These are phyloP conservation scores for Lycaena phlaeas DNA, from an alignment of 2,888 invertebrate genomes.

Conservation along the genomic window DNA sequence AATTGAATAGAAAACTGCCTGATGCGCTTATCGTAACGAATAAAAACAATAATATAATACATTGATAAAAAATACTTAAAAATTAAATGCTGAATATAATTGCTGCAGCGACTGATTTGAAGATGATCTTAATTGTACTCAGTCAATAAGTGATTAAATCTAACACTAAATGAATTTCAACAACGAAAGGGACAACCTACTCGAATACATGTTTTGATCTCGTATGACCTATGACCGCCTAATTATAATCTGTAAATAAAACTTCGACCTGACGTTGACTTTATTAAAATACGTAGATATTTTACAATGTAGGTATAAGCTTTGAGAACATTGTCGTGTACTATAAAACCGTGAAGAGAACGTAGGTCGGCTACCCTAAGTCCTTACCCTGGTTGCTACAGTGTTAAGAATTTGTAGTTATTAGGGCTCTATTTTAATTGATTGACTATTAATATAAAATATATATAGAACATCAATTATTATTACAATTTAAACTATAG, in stretches of 20 bases:
- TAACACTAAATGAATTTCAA: constrained; percentile 43
- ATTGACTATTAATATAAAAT: constrained; percentile 1
- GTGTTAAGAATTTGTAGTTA: constrained; percentile 3
- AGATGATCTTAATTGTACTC: constrained; percentile 58
- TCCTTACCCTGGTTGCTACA: constrained; percentile 5
- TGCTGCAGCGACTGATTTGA: constrained; percentile 39
- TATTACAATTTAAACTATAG: not conserved
- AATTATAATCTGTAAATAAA: not conserved
- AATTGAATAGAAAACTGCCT: constrained; percentile 11
- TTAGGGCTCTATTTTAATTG: constrained; percentile 4
- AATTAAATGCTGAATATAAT: constrained; percentile 63
- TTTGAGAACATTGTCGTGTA: constrained; percentile 6
- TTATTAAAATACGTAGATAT: constrained; percentile 2
- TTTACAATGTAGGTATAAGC: constrained; percentile 3
- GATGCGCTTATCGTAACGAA: constrained; percentile 10
- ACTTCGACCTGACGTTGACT: not conserved
- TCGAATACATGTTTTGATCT: not conserved
- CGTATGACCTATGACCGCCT: not conserved
- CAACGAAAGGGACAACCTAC: constrained; percentile 17
- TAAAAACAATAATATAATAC: constrained; percentile 12
- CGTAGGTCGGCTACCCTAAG: constrained; percentile 8
- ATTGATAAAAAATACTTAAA: constrained; percentile 25
- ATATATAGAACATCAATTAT: constrained; percentile 4
- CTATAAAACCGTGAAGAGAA: constrained; percentile 4
- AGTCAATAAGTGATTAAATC: constrained; percentile 52